Evolutionary conservation across 2,797 vertebrate genomes (phyloP), one percentile per base, ranked within the genome.

Genomic region (Rhynchotus rufescens): DNA sequence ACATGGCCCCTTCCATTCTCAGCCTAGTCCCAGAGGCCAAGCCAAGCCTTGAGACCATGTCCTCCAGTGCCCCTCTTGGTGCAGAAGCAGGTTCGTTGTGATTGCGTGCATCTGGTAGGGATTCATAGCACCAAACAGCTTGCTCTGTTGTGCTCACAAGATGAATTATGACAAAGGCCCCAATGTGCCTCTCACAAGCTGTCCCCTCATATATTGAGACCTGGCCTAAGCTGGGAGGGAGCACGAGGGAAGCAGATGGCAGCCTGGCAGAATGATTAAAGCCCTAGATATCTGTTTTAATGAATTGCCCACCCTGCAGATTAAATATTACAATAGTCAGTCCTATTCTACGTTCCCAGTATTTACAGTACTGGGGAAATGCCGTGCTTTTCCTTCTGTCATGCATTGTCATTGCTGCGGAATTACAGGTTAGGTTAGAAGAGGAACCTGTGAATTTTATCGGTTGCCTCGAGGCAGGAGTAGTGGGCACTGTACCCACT

Each of bases 251-350:
- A 96, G 92, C 97, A 97, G 97, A 98, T 98, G 97, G 98, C 90
- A 92, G 85, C 88, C 96, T 97, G 97, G 95, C 96, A 98, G 95
- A 96, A 86, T 95, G 95, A 97, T 97, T 96, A 96, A 97, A 96
- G 84, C 89, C 84, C 90, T 60, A 78, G 94, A 97, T 98, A 97
- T 92, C 96, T 95, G 83, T 94, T 97, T 95, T 96, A 97, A 97
- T 97, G 90, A 97, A 96, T 86, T 93, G 93, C 93, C 95, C 94
- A 97, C 93, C 91, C 91, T 92, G 92, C 82, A 96, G 90, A 97
- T 96, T 96, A 97, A 97, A 95, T 88, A 90, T 34, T 95, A 88
- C 94, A 89, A 38, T 40, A 93, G 90, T 82, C 93, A 91, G 76
- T 67, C 68, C 85, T 82, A 45, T 76, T 88, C 83, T 90, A 91